Conservation (phyloP, 2,797 vertebrate genomes). For the Octomys mimax region DNA sequence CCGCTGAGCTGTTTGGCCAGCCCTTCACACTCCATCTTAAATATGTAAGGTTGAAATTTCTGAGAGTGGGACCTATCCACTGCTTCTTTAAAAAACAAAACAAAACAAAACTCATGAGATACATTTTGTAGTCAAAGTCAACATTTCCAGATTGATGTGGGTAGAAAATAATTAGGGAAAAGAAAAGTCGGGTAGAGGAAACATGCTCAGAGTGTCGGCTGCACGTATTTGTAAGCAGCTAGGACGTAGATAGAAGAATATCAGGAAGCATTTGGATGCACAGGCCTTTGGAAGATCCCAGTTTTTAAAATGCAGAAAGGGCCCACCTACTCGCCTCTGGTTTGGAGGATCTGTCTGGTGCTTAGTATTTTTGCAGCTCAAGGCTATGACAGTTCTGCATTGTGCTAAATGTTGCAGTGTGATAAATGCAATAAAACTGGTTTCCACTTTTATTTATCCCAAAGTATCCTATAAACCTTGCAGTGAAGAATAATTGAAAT, state of each 20-base stretch:
- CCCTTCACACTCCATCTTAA: neutral
- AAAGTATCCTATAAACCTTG: conserved; percentile 27
- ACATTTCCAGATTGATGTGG: neutral
- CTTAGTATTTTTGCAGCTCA: neutral
- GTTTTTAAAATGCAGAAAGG: conserved; percentile 11
- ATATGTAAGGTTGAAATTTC: conserved; percentile 9
- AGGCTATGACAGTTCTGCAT: neutral
- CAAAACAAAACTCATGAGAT: neutral
- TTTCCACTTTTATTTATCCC: neutral
- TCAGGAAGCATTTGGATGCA: neutral
- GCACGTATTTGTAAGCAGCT: neutral
- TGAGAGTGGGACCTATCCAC: neutral
- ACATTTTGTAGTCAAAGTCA: neutral
- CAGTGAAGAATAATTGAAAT: conserved; percentile 4
- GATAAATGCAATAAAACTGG: conserved; percentile 26
- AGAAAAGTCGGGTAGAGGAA: neutral
- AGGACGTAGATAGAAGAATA: neutral
- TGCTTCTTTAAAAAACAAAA: neutral
- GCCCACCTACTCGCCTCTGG: neutral
- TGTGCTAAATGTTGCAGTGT: neutral
- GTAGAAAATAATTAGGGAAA: neutral
- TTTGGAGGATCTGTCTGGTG: neutral
- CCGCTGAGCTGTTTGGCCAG: too few species aligned
- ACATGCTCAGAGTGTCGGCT: neutral
- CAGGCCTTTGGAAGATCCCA: neutral